A percentile compares a stretch with the other conserved stretches of the same genome.
These are phyloP conservation scores for Drosophila algonquin DNA, from an alignment of 2,888 invertebrate genomes.

Conservation along the genomic window DNA sequence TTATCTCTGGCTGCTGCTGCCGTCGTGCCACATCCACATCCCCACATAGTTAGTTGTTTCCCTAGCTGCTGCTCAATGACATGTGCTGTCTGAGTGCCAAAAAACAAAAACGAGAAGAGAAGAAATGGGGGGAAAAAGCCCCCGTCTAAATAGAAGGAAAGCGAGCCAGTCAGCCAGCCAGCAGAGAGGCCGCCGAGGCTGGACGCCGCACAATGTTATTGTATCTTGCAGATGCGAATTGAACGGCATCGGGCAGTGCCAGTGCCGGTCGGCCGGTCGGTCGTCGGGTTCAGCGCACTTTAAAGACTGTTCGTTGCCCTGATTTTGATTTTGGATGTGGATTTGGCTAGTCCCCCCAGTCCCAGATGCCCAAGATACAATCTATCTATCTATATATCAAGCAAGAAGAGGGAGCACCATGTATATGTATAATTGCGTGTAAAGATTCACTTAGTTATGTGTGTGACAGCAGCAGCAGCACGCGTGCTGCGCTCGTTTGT, in stretches of 20 bases:
- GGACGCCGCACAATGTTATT: conserved; percentile 62
- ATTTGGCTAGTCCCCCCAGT: conserved; percentile 2
- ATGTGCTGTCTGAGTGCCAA: conserved; percentile 72
- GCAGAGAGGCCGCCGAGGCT: conserved; percentile 32
- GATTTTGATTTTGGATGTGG: conserved; percentile 38
- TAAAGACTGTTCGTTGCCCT: conserved; percentile 64
- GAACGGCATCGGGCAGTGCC: conserved; percentile 31
- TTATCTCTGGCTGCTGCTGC: conserved; percentile 48
- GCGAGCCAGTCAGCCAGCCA: conserved; percentile 1
- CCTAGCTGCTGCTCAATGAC: conserved; percentile 69
- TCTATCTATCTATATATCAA: conserved; percentile 9
- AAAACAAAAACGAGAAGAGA: conserved; percentile 23
- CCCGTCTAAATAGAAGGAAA: background rate
- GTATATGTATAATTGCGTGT: conserved; percentile 62
- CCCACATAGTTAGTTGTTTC: conserved; percentile 61
- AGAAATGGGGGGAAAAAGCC: background rate
- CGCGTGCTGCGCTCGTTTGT: conserved; percentile 47
- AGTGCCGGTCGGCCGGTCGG: conserved; percentile 2
- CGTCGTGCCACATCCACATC: conserved; percentile 18
- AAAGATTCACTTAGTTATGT: conserved; percentile 66
- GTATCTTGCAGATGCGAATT: conserved; percentile 59
- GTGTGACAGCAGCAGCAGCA: conserved; percentile 36
- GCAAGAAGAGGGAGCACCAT: conserved; percentile 30
- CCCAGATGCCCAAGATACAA: conserved; percentile 33
- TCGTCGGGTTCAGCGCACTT: conserved; percentile 72